phyloP scores from a whole-genome alignment of 2,113 vertebrate genomes.

The Corythoichthys haematopterus region DNA sequence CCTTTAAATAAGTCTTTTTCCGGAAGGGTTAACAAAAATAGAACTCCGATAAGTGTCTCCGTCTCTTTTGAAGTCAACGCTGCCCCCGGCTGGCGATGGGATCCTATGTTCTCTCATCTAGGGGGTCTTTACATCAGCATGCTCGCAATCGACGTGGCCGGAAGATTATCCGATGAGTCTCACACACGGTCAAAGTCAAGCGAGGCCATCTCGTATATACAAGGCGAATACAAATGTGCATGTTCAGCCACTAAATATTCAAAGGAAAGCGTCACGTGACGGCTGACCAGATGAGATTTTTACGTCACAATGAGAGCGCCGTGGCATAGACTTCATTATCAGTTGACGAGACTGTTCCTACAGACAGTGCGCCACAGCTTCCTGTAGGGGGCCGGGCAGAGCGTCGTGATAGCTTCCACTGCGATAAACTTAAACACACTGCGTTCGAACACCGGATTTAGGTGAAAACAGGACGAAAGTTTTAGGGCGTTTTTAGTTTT shows the following conservation, averaged over 20 bases:
- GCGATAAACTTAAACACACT: too few species aligned
- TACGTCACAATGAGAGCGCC: slow-evolving; percentile 40
- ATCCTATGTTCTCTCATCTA: neutral
- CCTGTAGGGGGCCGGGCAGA: too few species aligned
- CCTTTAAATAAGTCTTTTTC: slow-evolving; percentile 59
- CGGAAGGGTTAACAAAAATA: slow-evolving; percentile 68
- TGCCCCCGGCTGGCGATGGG: neutral
- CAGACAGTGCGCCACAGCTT: too few species aligned
- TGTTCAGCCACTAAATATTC: slow-evolving; percentile 74
- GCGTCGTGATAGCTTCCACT: too few species aligned
- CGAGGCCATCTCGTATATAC: slow-evolving; percentile 57
- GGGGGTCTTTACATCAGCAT: neutral
- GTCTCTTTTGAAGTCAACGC: slow-evolving; percentile 8
- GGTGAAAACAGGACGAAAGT: too few species aligned
- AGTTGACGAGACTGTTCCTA: too few species aligned
- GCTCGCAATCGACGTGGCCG: neutral
- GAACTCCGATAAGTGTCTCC: slow-evolving; percentile 58
- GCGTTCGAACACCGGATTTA: too few species aligned
- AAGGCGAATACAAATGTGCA: slow-evolving; percentile 74
- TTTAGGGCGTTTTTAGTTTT: too few species aligned
- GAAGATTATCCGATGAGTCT: neutral
- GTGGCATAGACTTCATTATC: too few species aligned
- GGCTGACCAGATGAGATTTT: slow-evolving; percentile 55
- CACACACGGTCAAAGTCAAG: neutral
- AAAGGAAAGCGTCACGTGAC: slow-evolving; percentile 72